Conservation (phyloP, 2,113 vertebrate species). For the Festucalex cinctus region DNA sequence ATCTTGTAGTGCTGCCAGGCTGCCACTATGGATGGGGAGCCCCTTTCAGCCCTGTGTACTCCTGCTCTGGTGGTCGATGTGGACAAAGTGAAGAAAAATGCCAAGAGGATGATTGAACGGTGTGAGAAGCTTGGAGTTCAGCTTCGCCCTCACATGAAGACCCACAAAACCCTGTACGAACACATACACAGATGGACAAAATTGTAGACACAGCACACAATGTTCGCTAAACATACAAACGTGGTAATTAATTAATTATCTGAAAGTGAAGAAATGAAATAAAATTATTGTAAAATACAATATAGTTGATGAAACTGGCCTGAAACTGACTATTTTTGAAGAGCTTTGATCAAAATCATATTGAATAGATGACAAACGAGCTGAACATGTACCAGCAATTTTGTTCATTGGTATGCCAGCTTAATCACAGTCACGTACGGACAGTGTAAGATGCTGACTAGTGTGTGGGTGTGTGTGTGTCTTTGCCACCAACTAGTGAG, state of each 20-base stretch:
- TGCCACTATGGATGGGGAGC: slow-evolving; percentile 48
- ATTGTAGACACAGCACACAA: not conserved
- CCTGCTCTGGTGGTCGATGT: slow-evolving; percentile 75
- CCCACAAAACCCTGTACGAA: slow-evolving; percentile 79
- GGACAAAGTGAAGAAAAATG: slow-evolving; percentile 69
- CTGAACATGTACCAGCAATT: not conserved
- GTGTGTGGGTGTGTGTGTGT: slow-evolving; percentile 8
- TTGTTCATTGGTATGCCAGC: not conserved
- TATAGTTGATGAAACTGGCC: too few species aligned
- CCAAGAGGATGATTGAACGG: slow-evolving; percentile 67
- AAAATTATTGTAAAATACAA: too few species aligned
- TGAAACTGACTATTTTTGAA: too few species aligned
- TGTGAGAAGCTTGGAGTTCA: slow-evolving; percentile 71
- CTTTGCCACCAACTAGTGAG: slow-evolving; percentile 60
- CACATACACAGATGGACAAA: not conserved
- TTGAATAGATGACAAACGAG: too few species aligned
- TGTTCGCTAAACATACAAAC: too few species aligned
- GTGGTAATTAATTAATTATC: too few species aligned
- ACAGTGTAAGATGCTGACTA: not conserved
- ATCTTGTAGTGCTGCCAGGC: slow-evolving; percentile 9
- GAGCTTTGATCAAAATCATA: too few species aligned
- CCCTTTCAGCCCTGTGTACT: slow-evolving; percentile 62
- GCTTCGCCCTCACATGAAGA: slow-evolving; percentile 83
- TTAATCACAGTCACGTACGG: too few species aligned
- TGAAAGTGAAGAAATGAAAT: too few species aligned